phyloP scores from a whole-genome alignment of 1,140 invertebrate species.

The Rhynchophorus ferrugineus region DNA sequence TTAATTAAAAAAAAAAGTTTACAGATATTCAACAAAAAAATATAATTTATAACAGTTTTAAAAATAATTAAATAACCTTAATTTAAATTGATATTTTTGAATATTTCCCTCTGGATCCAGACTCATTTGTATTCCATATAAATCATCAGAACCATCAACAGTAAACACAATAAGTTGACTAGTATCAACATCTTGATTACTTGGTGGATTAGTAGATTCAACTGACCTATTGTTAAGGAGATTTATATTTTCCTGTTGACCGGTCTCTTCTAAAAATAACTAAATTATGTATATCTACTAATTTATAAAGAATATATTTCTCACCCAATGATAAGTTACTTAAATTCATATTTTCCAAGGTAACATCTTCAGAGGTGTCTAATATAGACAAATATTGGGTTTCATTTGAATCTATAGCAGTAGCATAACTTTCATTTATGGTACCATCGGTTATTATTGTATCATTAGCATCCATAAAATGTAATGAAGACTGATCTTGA shows the following conservation, averaged over 20 bases:
- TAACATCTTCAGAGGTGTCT: constrained; percentile 24
- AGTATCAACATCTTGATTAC: constrained; percentile 3
- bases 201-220: constrained; percentile 1
- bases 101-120: constrained; percentile 33
- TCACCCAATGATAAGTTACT: constrained; percentile 22
- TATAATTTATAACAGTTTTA: not conserved
- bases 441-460: constrained; percentile 21
- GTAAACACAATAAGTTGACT: constrained; percentile 31
- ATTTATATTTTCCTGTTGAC: not conserved
- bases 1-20: constrained; percentile 8
- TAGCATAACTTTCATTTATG: constrained; percentile 29
- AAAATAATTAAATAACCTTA: constrained; percentile 28
- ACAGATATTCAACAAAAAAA: not conserved
- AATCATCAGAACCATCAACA: constrained; percentile 32
- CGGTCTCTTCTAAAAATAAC: too few species aligned
- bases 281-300: too few species aligned
- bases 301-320: too few species aligned
- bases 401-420: constrained; percentile 26
- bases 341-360: constrained; percentile 25
- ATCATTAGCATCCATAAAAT: constrained; percentile 17
- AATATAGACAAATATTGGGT: constrained; percentile 34
- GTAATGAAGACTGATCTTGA: constrained; percentile 2
- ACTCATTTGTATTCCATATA: constrained; percentile 33
- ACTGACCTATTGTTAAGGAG: not conserved
- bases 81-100: constrained; percentile 35